Evolutionary conservation across 2,797 vertebrate genomes (phyloP), one percentile per base, ranked within the genome.

Genomic region (Paguma larvata): DNA sequence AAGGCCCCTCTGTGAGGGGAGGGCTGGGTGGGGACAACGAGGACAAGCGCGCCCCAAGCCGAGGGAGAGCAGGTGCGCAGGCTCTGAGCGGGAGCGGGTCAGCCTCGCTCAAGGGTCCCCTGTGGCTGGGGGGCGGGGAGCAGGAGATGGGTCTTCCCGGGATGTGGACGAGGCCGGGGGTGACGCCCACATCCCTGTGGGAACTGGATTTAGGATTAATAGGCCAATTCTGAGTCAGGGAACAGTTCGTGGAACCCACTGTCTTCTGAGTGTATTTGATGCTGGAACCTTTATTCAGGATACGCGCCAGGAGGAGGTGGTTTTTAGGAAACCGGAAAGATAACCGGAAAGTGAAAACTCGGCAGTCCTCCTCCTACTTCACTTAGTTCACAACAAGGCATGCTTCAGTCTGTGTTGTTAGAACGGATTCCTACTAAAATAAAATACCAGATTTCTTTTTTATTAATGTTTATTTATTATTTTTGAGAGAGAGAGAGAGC

Each of bases 141-240:
- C 7, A 1, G 13, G n/a, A 11, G 27, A 21, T 0, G 3, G 8
- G 19, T 21, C 79, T 30, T 11, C 32, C 53, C 1, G 19, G 41
- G 6, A 15, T 51, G 48, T 0, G 18, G 19, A 25, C 21, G 16
- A 27, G 11, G 21, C 27, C n/a, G n/a, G n/a, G n/a, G n/a, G n/a
- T n/a, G n/a, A n/a, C n/a, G n/a, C n/a, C n/a, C n/a, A n/a, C n/a
- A 2, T 9, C 30, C 0, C 25, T 1, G 34, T 3, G 2, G 10
- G 2, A 15, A 10, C 16, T 23, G 56, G n/a, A 6, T 10, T 68
- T 12, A n/a, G 53, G n/a, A 15, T 21, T 1, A 6, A 30, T 2
- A 23, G 34, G 56, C 38, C 30, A 16, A 23, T 23, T 56, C 62
- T n/a, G 41, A 7, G 2, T 59, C 44, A 5, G 56, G 38, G 15